Evolutionary conservation across 2,888 invertebrate genomes (phyloP).

Genomic region (Philereme transversata): DNA sequence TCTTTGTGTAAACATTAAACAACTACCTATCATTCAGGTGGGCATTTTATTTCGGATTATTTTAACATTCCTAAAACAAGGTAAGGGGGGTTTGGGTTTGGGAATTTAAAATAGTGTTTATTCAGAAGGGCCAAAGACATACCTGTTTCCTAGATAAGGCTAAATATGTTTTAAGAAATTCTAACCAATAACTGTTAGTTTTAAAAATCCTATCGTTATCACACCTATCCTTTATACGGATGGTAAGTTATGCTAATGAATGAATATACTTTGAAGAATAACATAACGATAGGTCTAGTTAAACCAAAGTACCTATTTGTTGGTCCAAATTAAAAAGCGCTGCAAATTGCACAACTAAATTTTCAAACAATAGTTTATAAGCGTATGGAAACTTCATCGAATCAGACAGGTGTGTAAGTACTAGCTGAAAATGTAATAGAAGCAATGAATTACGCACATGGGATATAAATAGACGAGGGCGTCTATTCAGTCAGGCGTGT

Average conservation of each 20-base stretch:
- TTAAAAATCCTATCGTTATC: too few species aligned
- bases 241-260: too few species aligned
- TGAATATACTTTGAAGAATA: too few species aligned
- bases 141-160: too few species aligned
- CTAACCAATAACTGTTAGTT: too few species aligned
- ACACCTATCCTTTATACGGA: too few species aligned
- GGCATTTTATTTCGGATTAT: conserved; percentile 33
- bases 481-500: conserved; percentile 42
- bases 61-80: conserved; percentile 20
- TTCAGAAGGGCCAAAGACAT: too few species aligned
- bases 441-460: conserved; percentile 44
- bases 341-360: conserved; percentile 42
- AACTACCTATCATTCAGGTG: conserved; percentile 42
- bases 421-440: conserved; percentile 49
- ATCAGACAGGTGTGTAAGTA: conserved; percentile 56
- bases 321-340: not conserved
- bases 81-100: too few species aligned
- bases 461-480: conserved; percentile 52
- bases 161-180: too few species aligned
- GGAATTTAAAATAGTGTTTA: too few species aligned
- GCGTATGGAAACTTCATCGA: conserved; percentile 60
- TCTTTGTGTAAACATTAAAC: conserved; percentile 52
- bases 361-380: conserved; percentile 65
- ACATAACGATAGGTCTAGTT: not conserved
- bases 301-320: not conserved